Conservation (phyloP, 2,797 vertebrate genomes). For the Pagetopsis macropterus region DNA sequence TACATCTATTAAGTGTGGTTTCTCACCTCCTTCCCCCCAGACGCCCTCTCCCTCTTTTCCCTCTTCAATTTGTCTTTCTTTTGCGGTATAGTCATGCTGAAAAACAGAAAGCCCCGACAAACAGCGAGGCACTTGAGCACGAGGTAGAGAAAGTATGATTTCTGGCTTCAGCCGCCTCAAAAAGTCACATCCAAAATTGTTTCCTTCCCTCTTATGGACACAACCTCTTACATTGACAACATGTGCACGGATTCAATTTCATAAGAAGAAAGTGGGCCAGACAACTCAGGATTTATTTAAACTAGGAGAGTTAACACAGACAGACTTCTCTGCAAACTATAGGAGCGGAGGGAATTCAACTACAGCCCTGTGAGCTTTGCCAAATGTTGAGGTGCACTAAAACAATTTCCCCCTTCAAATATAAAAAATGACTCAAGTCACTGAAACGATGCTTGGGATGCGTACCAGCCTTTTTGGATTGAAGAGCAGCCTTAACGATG, state of each 20-base stretch:
- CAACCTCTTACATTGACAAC: neutral
- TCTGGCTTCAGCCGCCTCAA: slow-evolving; percentile 19
- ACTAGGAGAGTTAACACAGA: neutral
- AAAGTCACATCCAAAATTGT: slow-evolving; percentile 16
- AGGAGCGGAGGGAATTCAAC: slow-evolving; percentile 20
- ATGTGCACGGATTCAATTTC: slow-evolving; percentile 5
- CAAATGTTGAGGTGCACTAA: slow-evolving; percentile 31
- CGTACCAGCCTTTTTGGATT: slow-evolving; percentile 43
- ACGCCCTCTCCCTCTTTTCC: neutral
- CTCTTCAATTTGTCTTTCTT: slow-evolving; percentile 13
- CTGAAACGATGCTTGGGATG: slow-evolving; percentile 30
- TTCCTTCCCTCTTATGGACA: slow-evolving; percentile 3
- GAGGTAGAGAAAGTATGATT: slow-evolving; percentile 28
- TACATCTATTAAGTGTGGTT: slow-evolving; percentile 19
- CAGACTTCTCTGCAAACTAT: slow-evolving; percentile 10
- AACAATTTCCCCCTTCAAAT: slow-evolving; percentile 35
- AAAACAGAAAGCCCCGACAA: slow-evolving; percentile 39
- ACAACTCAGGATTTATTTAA: slow-evolving; percentile 6
- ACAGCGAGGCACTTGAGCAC: slow-evolving; percentile 36
- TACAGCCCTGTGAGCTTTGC: slow-evolving; percentile 22
- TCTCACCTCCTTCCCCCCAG: slow-evolving; percentile 31
- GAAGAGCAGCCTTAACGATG: slow-evolving; percentile 45
- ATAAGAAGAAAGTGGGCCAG: slow-evolving; percentile 6
- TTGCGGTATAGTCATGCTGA: slow-evolving; percentile 24
- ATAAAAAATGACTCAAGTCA: slow-evolving; percentile 34